Evolutionary conservation across 2,797 vertebrate species (phyloP).

Genomic region (Sylvia borin): DNA sequence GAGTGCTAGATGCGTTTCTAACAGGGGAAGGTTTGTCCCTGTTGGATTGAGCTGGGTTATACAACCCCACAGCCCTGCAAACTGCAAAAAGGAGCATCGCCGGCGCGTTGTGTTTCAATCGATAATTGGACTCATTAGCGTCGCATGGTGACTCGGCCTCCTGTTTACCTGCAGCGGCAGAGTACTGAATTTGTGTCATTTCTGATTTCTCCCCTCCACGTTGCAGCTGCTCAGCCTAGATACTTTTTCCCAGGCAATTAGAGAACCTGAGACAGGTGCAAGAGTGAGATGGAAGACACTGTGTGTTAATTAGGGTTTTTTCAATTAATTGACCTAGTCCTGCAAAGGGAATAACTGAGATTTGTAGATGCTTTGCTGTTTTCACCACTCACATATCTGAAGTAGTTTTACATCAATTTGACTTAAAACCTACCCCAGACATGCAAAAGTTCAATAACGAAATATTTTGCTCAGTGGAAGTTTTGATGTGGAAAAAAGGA

Average conservation of each 20-base stretch:
- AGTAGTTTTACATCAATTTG: background rate
- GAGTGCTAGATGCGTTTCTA: rapidly evolving
- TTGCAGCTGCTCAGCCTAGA: rapidly evolving
- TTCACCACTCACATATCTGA: background rate
- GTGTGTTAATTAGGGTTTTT: background rate
- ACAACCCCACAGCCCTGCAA: rapidly evolving
- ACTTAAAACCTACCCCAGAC: background rate
- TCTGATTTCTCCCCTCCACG: background rate
- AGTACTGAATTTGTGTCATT: background rate
- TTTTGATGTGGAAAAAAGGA: background rate
- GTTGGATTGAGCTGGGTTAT: background rate
- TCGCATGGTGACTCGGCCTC: background rate
- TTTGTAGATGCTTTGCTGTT: background rate
- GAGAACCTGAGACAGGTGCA: background rate
- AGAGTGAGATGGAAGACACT: background rate
- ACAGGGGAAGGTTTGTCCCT: background rate
- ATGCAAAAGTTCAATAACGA: background rate
- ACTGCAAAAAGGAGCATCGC: background rate
- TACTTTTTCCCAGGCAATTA: constrained; percentile 1
- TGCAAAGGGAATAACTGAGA: background rate
- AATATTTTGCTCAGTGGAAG: background rate
- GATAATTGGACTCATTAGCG: background rate
- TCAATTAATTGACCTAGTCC: background rate
- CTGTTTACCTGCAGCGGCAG: background rate
- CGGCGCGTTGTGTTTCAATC: background rate